Base-by-base conservation (phyloP, 37 sponge, comb jelly and placozoan genomes). In the Amphimedon queenslandica region DNA sequence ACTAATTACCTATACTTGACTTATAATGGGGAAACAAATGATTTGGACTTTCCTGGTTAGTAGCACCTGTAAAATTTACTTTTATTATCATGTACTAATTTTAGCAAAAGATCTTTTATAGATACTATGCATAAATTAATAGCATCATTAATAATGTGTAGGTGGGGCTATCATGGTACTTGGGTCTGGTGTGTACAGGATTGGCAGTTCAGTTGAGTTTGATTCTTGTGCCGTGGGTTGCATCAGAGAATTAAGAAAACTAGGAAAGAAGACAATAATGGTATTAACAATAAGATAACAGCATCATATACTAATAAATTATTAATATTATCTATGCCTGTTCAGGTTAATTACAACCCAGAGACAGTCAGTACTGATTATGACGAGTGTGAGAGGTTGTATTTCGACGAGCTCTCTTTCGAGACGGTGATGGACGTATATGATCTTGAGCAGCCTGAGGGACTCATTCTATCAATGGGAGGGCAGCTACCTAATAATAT, bases 401-500 rank as follows among this genome's bases (percentile, higher is more conserved):
- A 99, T 80, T 99, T 99, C 78, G 99, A 99, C 32, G 96, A 95
- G 75, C 75, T 99, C 57, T 74, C 83, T 8, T 95, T 95, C 79
- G 99, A 99, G 89, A 69, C 82, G 37, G 91, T 95, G 37, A 84
- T 99, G 91, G 99, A 92, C 55, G 92, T 99, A 32, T 92, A 93
- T 64, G 87, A 92, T 40, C 41, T 92, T 63, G 99, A 99, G 67
- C 56, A 81, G 39, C 99, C 99, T 3, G 82, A 84, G 67, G 99
- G 99, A 10, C 58, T 99, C 34, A 90, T 99, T 30, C 80, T 99
- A 37, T 81, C 88, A 23, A 90, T 95, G 88, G 99, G 99, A 1
- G 99, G 99, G 65, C 99, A 99, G 70, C 85, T 95, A 13, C 99
- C 99, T 43, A 95, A 95, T 85, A 98, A 98, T 78, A 98, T 98